Percentiles rank a stretch among this genome's conserved stretches.
phyloP scores from a whole-genome alignment of 2,113 vertebrate species.

The Antechinus stuartii region DNA sequence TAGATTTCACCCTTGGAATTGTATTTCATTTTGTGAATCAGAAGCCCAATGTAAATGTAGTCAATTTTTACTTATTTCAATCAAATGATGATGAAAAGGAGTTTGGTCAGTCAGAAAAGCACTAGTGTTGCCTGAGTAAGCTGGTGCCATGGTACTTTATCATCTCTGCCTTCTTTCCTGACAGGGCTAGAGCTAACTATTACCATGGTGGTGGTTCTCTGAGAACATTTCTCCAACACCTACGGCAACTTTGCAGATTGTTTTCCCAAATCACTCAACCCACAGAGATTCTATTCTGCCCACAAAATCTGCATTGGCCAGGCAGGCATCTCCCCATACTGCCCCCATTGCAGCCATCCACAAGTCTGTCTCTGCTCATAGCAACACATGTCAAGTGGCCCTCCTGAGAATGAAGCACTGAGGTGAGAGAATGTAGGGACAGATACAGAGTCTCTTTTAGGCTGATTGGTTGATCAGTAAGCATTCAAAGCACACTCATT shows the following conservation, averaged over 20 bases:
- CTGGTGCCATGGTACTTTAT: not conserved
- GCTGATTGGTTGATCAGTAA: not conserved
- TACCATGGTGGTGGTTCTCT: not conserved
- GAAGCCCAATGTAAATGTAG: not conserved
- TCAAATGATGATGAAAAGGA: not conserved
- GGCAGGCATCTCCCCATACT: not conserved
- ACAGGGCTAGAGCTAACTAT: not conserved
- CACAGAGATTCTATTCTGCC: not conserved
- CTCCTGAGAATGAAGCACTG: not conserved
- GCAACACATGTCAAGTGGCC: not conserved
- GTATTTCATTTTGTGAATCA: not conserved
- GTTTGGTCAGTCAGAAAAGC: not conserved
- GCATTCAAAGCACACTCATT: not conserved
- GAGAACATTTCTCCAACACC: slow-evolving; percentile 12
- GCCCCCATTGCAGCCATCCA: not conserved
- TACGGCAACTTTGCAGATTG: not conserved
- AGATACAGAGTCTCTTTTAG: not conserved
- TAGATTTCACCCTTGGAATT: not conserved
- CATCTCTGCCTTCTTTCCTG: not conserved
- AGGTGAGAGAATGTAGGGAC: not conserved
- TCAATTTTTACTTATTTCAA: not conserved
- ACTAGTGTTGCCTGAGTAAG: not conserved
- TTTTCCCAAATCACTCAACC: slow-evolving; percentile 6
- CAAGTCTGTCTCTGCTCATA: not conserved
- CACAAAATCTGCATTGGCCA: not conserved